Evolutionary conservation across 2,888 invertebrate genomes (phyloP), one percentile per base, ranked within the genome.

Genomic region (Lasioglossum malachurum): DNA sequence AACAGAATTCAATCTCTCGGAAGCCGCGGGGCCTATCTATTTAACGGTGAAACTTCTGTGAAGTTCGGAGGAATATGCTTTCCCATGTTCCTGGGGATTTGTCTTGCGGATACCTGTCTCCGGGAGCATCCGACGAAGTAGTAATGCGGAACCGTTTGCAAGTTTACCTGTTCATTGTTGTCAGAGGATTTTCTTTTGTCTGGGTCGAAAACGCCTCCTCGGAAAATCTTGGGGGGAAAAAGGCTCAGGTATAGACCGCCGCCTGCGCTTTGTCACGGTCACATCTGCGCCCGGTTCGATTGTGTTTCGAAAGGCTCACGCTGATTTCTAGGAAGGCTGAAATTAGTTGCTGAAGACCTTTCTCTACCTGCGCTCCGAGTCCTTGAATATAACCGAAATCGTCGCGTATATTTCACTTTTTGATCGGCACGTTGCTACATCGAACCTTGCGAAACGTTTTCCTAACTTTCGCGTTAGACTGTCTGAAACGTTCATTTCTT

Each of bases 301-400:
- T 89, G 87, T 89, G 71, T 74, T 88, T 86, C 72, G 83, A 82
- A 81, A 80, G 88, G 75, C 77, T 85, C 76, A 44, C 87, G 86
- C 86, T 86, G 90, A 92, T 92, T 94, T 93, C 93, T 90, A 88
- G 91, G 93, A 94, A 94, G 91, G 91, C 84, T 85, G 90, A 57
- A 80, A 80, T 83, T 87, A 80, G 78, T 82, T 82, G 78, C 77
- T 79, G 53, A 78, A 86, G 83, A 85, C 74, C 90, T 84, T 77
- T 60, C 80, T 86, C 82, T 90, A 83, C 88, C 82, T 86, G 84
- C 38, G 60, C 38, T 81, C 46, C 44, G 67, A 73, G 69, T 75
- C 78, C 73, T 75, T 76, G 83, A 69, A 77, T 73, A 78, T 31
- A 35, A 16, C 57, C 73, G 76, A 72, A 73, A 41, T 75, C 78